phyloP scores from a whole-genome alignment of 1,140 invertebrate genomes.

The Drosophila arizonae region DNA sequence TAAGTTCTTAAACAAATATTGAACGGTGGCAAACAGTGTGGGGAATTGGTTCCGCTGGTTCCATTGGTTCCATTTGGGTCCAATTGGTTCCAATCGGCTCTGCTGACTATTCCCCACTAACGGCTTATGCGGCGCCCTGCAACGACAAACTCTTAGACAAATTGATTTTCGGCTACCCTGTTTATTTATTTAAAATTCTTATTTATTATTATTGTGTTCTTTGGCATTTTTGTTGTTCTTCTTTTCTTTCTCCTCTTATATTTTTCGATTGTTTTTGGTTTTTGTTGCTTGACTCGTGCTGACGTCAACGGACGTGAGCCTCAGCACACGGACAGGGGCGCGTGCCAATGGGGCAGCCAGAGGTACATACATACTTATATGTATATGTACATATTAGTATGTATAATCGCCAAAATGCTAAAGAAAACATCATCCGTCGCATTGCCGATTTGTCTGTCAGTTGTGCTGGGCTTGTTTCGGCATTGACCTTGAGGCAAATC shows the following conservation, averaged over 20 bases:
- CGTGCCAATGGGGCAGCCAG: constrained; percentile 32
- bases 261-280: neutral
- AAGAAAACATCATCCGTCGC: constrained; percentile 8
- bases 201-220: constrained; percentile 25
- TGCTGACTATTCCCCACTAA: neutral
- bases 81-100: constrained; percentile 2
- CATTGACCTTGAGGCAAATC: constrained; percentile 41
- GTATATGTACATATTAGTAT: too few relatives aligned
- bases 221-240: neutral
- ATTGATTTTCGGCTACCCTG: constrained; percentile 37
- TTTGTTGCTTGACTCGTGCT: constrained; percentile 19
- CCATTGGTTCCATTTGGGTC: neutral
- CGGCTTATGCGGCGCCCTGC: neutral
- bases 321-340: constrained; percentile 22
- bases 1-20: constrained; percentile 39
- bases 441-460: constrained; percentile 14
- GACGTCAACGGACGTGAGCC: constrained; percentile 40
- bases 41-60: constrained; percentile 25
- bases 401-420: too few relatives aligned
- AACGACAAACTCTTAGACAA: constrained; percentile 40
- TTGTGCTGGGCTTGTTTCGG: constrained; percentile 13
- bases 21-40: constrained; percentile 32
- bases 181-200: constrained; percentile 52
- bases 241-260: neutral
- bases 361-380: too few relatives aligned